Conservation (phyloP, 2,797 vertebrate genomes). For the Tenualosa ilisha region DNA sequence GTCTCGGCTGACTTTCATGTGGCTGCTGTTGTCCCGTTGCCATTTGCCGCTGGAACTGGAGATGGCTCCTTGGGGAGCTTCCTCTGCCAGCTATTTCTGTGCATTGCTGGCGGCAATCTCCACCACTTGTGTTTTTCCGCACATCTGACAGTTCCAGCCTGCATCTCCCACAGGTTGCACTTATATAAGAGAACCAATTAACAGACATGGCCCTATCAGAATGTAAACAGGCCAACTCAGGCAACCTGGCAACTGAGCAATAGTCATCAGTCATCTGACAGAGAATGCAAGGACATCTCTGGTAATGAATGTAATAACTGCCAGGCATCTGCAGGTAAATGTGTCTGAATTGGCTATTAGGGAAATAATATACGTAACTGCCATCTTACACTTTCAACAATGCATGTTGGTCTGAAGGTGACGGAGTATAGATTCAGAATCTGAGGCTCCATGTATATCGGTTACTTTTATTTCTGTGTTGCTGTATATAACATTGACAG, state of each 20-base stretch:
- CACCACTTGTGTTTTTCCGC: constrained; percentile 49
- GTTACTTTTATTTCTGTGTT: no score
- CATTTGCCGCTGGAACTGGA: constrained; percentile 35
- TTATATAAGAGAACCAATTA: constrained; percentile 61
- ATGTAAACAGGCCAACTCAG: constrained; percentile 40
- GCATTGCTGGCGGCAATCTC: constrained; percentile 29
- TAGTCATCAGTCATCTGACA: constrained; percentile 34
- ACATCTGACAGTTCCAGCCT: constrained; percentile 52
- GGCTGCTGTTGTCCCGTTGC: constrained; percentile 30
- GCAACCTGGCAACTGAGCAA: constrained; percentile 24
- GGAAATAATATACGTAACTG: not conserved
- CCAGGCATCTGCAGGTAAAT: constrained; percentile 52
- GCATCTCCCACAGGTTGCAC: constrained; percentile 56
- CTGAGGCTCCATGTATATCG: no score
- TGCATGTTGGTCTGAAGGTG: not conserved
- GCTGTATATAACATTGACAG: no score
- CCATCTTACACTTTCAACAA: no score
- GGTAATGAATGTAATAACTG: constrained; percentile 38
- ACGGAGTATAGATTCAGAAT: not conserved
- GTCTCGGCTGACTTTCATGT: constrained; percentile 41
- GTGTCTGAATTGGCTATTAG: not conserved
- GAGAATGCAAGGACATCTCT: not conserved
- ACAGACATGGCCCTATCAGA: constrained; percentile 47
- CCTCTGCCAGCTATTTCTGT: constrained; percentile 46
- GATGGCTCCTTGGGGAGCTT: constrained; percentile 37